Conservation (phyloP, 2,888 invertebrate genomes). For the Globia sparganii region DNA sequence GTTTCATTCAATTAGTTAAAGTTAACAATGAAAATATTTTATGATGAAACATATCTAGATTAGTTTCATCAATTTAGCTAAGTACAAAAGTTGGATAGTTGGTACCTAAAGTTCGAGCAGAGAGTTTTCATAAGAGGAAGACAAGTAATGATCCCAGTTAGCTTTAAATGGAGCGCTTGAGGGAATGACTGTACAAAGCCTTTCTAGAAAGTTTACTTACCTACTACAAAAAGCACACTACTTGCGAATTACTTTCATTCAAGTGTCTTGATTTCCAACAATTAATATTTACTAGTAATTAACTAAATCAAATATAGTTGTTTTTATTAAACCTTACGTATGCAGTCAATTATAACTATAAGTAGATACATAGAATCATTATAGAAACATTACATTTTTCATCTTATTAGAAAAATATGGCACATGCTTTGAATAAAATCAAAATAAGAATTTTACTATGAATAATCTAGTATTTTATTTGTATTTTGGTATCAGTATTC, state of each 20-base stretch:
- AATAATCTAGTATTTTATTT: conserved; percentile 14
- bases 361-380: neutral
- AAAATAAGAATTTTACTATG: neutral
- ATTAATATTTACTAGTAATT: neutral
- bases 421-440: conserved; percentile 20
- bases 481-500: conserved; percentile 31
- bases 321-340: neutral
- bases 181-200: conserved; percentile 35
- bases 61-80: conserved; percentile 15
- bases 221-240: conserved; percentile 23
- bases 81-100: conserved; percentile 29
- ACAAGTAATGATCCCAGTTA: conserved; percentile 38
- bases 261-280: neutral
- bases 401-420: neutral
- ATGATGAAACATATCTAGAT: conserved; percentile 10
- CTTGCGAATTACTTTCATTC: conserved; percentile 46
- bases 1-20: conserved; percentile 6
- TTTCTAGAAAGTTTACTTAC: conserved; percentile 31
- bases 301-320: neutral
- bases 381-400: conserved; percentile 1
- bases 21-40: neutral
- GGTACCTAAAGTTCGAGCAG: conserved; percentile 7
- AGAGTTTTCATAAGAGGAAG: conserved; percentile 40
- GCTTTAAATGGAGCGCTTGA: conserved; percentile 29
- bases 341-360: neutral